These are phyloP conservation scores for Phoxinus phoxinus DNA, from an alignment of 2,113 vertebrate genomes.

Conservation along the genomic window DNA sequence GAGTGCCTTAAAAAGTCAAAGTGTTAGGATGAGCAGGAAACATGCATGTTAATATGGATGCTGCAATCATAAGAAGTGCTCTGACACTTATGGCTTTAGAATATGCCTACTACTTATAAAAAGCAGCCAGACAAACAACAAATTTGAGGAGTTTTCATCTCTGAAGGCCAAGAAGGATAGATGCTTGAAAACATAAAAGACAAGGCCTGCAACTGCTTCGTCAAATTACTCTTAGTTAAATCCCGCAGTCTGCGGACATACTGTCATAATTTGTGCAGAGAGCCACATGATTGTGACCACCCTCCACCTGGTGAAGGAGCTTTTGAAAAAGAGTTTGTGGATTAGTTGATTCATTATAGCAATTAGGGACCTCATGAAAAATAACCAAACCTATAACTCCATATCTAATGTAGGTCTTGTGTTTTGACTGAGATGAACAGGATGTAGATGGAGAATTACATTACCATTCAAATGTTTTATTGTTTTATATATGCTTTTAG, in stretches of 20 bases:
- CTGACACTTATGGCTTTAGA: neutral
- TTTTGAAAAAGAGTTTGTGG: conserved; percentile 6
- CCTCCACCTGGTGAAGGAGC: neutral
- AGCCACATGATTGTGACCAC: neutral
- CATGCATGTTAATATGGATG: neutral
- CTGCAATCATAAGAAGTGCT: neutral
- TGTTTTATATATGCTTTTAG: too few species aligned
- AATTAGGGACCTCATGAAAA: too few species aligned
- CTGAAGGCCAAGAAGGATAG: neutral
- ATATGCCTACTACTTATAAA: neutral
- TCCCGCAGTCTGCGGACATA: neutral
- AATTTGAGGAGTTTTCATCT: neutral
- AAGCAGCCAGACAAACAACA: neutral
- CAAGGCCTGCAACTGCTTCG: neutral
- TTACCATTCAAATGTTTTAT: too few species aligned
- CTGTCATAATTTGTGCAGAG: neutral
- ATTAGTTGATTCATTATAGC: neutral
- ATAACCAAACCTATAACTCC: neutral
- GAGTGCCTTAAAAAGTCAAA: neutral
- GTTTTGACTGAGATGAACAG: neutral
- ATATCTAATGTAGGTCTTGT: neutral
- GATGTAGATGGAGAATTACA: neutral
- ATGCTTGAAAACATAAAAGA: neutral
- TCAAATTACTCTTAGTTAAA: neutral
- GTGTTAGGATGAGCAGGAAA: neutral